Evolutionary conservation across 2,797 vertebrate genomes (phyloP), one percentile per base, ranked within the genome.

Genomic region (Bradypodion pumilum): DNA sequence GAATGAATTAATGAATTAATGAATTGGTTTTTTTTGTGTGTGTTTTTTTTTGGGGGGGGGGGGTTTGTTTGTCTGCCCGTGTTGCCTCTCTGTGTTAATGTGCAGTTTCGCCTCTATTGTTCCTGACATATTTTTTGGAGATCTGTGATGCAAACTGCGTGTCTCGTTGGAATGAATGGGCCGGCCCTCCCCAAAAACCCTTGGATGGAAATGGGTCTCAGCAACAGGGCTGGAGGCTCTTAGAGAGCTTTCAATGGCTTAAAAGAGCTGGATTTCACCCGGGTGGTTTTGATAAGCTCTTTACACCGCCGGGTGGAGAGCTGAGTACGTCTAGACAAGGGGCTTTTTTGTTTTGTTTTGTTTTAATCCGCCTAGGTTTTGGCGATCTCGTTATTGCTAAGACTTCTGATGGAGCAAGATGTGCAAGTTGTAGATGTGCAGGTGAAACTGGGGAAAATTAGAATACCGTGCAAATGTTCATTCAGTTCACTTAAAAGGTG

Each of bases 21-120:
- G n/a, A n/a, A n/a, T n/a, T n/a, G n/a, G n/a, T n/a, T n/a, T n/a
- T n/a, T n/a, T n/a, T n/a, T n/a, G n/a, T n/a, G n/a, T n/a, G n/a
- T n/a, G n/a, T n/a, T n/a, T n/a, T n/a, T n/a, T n/a, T n/a, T n/a
- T 35, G 25, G 29, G 32, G 8, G 52, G 25, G 35, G 81, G 82
- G 49, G 82, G 75, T 77, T 42, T 15, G 2, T n/a, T n/a, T n/a
- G 42, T 44, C 87, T 85, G 49, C 66, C 76, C 23, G 62, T 8
- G 62, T 65, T 73, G 63, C 59, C 82, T 86, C 75, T 63, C 3
- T 49, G 7, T 0, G 0, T 10, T 56, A 10, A 32, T 35, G 29
- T 76, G 69, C 81, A 62, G 1, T 82, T 70, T 81, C 68, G 83
- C 60, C 76, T 72, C 78, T 84, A 72, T 92, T 90, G 87, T 92